Evolutionary conservation across 1,140 invertebrate species (phyloP).

Genomic region (Drosophila persimilis): DNA sequence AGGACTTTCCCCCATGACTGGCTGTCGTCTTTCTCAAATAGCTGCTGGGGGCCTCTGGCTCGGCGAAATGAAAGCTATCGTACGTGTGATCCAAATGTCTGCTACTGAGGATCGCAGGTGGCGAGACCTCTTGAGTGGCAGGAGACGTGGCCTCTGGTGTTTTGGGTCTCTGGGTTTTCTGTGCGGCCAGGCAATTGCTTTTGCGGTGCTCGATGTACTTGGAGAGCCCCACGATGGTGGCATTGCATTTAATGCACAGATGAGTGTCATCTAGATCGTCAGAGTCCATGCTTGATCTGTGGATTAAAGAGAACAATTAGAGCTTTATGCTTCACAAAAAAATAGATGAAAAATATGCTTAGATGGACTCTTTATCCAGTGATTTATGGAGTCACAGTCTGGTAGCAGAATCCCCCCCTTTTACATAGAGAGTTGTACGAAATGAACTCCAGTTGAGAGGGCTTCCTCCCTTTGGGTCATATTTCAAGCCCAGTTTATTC

Average conservation of each 20-base stretch:
- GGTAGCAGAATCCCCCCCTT: slow-evolving; percentile 6
- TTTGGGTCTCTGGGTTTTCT: slow-evolving; percentile 16
- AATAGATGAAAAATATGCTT: too few species aligned
- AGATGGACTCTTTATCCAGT: background rate
- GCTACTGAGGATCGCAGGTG: slow-evolving; percentile 58
- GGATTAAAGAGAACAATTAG: background rate
- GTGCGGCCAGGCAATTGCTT: slow-evolving; percentile 83
- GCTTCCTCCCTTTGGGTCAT: slow-evolving; percentile 31
- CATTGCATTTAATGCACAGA: slow-evolving; percentile 92
- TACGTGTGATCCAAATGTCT: slow-evolving; percentile 58
- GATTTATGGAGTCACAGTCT: slow-evolving; percentile 38
- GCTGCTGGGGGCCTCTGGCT: slow-evolving; percentile 78
- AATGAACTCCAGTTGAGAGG: slow-evolving; percentile 29
- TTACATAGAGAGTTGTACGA: slow-evolving; percentile 2
- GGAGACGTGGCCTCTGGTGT: slow-evolving; percentile 12
- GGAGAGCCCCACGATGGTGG: slow-evolving; percentile 90
- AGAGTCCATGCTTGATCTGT: slow-evolving; percentile 75
- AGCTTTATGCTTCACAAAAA: background rate
- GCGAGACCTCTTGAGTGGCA: slow-evolving; percentile 20
- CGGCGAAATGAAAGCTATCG: slow-evolving; percentile 80
- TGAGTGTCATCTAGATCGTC: slow-evolving; percentile 91
- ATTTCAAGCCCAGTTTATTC: slow-evolving; percentile 66
- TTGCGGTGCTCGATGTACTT: slow-evolving; percentile 93
- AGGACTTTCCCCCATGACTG: slow-evolving; percentile 69
- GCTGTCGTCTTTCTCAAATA: slow-evolving; percentile 57